Conservation (phyloP, 2,113 vertebrate species). For the Vanacampus margaritifer region DNA sequence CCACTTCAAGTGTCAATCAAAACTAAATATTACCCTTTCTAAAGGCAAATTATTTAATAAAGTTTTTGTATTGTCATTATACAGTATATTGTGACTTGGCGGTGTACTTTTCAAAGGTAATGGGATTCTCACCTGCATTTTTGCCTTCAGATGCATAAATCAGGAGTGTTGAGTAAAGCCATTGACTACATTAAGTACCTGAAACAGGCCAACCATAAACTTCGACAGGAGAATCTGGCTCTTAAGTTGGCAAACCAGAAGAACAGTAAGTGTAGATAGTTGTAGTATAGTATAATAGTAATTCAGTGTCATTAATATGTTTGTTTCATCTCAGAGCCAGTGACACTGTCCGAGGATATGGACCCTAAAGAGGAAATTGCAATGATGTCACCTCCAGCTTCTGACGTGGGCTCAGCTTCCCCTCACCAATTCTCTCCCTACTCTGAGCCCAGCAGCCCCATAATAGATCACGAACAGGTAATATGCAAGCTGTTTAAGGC, state of each 20-base stretch:
- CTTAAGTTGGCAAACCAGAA: constrained; percentile 94
- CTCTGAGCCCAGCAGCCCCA: constrained; percentile 92
- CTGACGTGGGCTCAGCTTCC: constrained; percentile 88
- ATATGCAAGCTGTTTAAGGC: neutral
- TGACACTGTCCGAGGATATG: constrained; percentile 71
- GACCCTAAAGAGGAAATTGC: constrained; percentile 90
- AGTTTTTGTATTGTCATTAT: too few relatives aligned
- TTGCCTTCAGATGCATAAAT: constrained; percentile 89
- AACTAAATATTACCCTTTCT: too few relatives aligned
- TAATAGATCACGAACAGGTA: constrained; percentile 91
- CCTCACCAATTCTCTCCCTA: constrained; percentile 91
- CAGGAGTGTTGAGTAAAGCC: constrained; percentile 91
- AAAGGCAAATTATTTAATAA: too few relatives aligned
- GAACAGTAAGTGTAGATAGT: constrained; percentile 79
- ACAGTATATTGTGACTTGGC: too few relatives aligned
- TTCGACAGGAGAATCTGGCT: constrained; percentile 94
- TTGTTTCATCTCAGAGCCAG: constrained; percentile 47
- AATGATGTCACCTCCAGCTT: constrained; percentile 94
- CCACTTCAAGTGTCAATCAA: too few relatives aligned
- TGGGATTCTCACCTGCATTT: too few relatives aligned
- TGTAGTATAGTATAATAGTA: too few relatives aligned
- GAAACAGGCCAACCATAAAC: constrained; percentile 93
- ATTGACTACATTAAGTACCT: constrained; percentile 98
- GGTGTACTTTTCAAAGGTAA: too few relatives aligned
- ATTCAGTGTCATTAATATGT: neutral